Conservation (phyloP, 2,888 invertebrate species). For the Trichopoda pennipes region DNA sequence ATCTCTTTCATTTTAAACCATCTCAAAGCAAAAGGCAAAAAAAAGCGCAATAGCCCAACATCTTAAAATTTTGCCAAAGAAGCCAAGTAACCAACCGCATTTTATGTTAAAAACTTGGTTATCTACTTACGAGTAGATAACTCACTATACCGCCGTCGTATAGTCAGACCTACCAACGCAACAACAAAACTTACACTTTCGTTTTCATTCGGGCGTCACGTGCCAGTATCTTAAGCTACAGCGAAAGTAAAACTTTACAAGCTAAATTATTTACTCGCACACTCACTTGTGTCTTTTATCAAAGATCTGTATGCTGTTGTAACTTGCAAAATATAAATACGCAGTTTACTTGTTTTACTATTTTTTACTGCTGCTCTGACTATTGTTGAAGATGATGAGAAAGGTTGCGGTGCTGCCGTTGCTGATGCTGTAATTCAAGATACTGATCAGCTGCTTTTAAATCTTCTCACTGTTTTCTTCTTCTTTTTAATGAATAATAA, state of each 20-base stretch:
- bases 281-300: neutral
- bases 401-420: conserved; percentile 17
- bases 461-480: conserved; percentile 42
- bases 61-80: conserved; percentile 31
- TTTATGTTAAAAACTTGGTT: conserved; percentile 29
- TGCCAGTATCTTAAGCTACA: conserved; percentile 64
- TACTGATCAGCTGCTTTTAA: conserved; percentile 61
- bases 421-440: conserved; percentile 64
- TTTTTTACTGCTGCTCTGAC: conserved; percentile 20
- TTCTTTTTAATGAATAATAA: neutral
- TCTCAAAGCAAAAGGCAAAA: conserved; percentile 4
- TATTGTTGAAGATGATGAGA: neutral
- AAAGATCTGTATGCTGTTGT: conserved; percentile 20
- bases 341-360: conserved; percentile 10
- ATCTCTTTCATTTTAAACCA: conserved; percentile 31
- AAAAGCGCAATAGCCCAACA: conserved; percentile 17
- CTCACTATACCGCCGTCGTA: neutral
- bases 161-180: conserved; percentile 15
- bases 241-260: conserved; percentile 66
- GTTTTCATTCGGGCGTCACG: conserved; percentile 77
- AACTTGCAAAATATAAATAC: conserved; percentile 18
- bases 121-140: conserved; percentile 1
- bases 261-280: conserved; percentile 52
- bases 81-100: conserved; percentile 41
- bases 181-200: conserved; percentile 72